Evolutionary conservation across 2,113 vertebrate species (phyloP).

Genomic region (Hippocampus abdominalis): DNA sequence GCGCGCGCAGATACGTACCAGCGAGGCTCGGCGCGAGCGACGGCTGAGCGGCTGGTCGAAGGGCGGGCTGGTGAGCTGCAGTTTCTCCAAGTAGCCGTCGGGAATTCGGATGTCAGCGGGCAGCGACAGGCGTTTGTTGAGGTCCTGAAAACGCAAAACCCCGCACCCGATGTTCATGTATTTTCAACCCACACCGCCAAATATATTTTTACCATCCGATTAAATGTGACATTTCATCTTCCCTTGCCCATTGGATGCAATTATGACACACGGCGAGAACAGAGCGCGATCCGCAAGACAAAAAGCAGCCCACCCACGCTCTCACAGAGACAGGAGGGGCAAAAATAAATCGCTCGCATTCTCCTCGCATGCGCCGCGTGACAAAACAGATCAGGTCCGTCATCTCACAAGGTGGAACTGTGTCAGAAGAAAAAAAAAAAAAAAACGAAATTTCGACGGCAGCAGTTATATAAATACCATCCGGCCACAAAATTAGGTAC

Average conservation of each 20-base stretch:
- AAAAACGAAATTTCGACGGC: background rate
- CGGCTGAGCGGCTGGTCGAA: constrained; percentile 97
- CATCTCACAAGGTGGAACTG: background rate
- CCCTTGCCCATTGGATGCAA: background rate
- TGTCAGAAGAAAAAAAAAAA: too few species aligned
- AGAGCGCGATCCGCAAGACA: background rate
- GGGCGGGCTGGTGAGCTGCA: constrained; percentile 91
- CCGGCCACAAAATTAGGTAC: too few species aligned
- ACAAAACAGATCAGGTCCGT: constrained; percentile 22
- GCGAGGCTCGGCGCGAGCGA: constrained; percentile 89
- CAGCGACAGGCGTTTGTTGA: constrained; percentile 95
- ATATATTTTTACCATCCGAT: background rate
- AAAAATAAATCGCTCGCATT: constrained; percentile 42
- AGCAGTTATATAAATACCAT: too few species aligned
- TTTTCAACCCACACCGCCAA: background rate
- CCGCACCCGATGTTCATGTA: background rate
- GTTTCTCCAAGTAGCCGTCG: constrained; percentile 93
- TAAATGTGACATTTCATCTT: background rate
- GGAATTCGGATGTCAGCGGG: constrained; percentile 98
- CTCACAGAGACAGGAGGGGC: constrained; percentile 9
- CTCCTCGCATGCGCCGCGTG: constrained; percentile 28
- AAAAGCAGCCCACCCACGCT: constrained; percentile 5
- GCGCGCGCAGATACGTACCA: constrained; percentile 70
- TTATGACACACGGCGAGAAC: background rate
- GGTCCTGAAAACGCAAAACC: constrained; percentile 76